Conservation (phyloP, 2,888 invertebrate genomes). For the Trichopria drosophilae region DNA sequence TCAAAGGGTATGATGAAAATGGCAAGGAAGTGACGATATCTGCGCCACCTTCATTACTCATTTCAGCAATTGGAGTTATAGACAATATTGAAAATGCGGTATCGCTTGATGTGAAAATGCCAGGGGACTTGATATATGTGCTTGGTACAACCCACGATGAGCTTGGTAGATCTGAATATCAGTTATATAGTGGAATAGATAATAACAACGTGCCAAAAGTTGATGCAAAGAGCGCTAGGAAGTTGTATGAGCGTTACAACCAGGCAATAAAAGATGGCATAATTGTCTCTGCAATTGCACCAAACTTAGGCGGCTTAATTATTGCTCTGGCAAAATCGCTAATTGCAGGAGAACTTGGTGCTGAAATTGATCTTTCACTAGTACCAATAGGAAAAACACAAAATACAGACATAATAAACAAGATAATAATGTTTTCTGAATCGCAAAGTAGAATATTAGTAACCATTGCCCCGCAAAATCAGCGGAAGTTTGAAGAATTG, state of each 20-base stretch:
- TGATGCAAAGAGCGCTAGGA: slow-evolving; percentile 20
- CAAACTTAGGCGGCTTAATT: slow-evolving; percentile 17
- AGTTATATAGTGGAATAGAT: slow-evolving; percentile 21
- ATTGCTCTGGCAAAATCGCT: slow-evolving; percentile 21
- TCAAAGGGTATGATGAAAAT: slow-evolving; percentile 17
- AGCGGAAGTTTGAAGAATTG: slow-evolving; percentile 17
- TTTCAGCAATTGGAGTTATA: slow-evolving; percentile 19
- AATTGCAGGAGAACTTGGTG: slow-evolving; percentile 19
- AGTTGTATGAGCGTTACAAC: slow-evolving; percentile 21
- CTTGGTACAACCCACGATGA: slow-evolving; percentile 15
- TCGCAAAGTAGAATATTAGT: slow-evolving; percentile 19
- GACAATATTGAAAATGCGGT: slow-evolving; percentile 19
- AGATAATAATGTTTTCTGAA: slow-evolving; percentile 19
- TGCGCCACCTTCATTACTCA: slow-evolving; percentile 18
- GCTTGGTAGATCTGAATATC: slow-evolving; percentile 19
- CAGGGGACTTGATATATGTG: slow-evolving; percentile 17
- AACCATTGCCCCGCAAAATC: slow-evolving; percentile 17
- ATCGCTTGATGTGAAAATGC: slow-evolving; percentile 18
- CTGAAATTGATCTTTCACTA: slow-evolving; percentile 20
- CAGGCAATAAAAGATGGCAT: slow-evolving; percentile 20
- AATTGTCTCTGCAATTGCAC: slow-evolving; percentile 19
- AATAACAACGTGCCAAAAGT: slow-evolving; percentile 21
- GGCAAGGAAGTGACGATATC: slow-evolving; percentile 15
- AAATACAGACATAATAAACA: slow-evolving; percentile 20
- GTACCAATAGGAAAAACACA: slow-evolving; percentile 18